A percentile compares a stretch with the other conserved stretches of the same genome.
phyloP scores from a whole-genome alignment of 2,797 vertebrate species.

The Acipenser ruthenus region DNA sequence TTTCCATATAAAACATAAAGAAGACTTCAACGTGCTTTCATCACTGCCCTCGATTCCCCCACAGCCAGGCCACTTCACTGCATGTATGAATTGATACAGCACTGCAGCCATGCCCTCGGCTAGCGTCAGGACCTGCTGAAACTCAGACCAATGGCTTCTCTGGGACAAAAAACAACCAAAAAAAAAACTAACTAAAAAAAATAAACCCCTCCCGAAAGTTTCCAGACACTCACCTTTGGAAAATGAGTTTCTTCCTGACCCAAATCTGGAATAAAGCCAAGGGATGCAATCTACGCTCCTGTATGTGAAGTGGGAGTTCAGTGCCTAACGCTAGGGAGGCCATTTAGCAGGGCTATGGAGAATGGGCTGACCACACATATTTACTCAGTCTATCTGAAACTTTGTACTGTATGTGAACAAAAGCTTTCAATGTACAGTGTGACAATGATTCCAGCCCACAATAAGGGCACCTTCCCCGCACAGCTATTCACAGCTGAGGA shows the following conservation, averaged over 20 bases:
- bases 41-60: no score
- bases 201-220: background rate
- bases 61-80: no score
- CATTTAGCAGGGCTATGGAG: conserved; percentile 21
- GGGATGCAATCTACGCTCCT: conserved; percentile 31
- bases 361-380: conserved; percentile 50
- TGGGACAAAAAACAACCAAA: background rate
- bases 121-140: background rate
- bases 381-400: conserved; percentile 47
- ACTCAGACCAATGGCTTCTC: background rate
- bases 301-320: conserved; percentile 34
- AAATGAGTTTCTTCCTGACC: conserved; percentile 29
- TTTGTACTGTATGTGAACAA: conserved; percentile 53
- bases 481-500: conserved; percentile 38
- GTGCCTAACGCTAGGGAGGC: conserved; percentile 34
- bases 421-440: conserved; percentile 55
- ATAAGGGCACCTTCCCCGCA: conserved; percentile 48
- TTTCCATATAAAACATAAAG: no score
- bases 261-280: conserved; percentile 28
- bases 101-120: no score
- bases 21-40: no score
- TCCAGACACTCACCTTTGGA: conserved; percentile 38
- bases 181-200: conserved; percentile 5
- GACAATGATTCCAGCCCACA: conserved; percentile 58
- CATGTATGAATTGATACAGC: no score